A percentile compares a stretch with the other conserved stretches of the same genome.
Evolutionary conservation across 2,888 invertebrate species (phyloP).

Genomic region (Camptogramma bilineatum): DNA sequence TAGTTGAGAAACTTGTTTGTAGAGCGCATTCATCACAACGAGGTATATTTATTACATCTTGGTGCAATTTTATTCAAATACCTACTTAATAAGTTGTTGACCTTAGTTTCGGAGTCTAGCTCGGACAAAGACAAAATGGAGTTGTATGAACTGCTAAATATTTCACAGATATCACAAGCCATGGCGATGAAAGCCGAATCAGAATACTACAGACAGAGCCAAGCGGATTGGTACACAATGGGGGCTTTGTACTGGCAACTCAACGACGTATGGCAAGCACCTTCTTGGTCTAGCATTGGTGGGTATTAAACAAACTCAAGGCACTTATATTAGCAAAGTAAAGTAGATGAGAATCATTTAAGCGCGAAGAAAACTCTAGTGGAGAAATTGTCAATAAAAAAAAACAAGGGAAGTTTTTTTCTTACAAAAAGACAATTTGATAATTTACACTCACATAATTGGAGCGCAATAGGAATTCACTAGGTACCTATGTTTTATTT

Average conservation of each 20-base stretch:
- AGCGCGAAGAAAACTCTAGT: too few relatives aligned
- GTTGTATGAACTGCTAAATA: not conserved
- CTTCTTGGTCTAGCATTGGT: slow-evolving; percentile 97
- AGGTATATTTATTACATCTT: not conserved
- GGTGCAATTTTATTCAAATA: not conserved
- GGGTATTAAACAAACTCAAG: not conserved
- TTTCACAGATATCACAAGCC: slow-evolving; percentile 92
- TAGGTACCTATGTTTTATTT: not conserved
- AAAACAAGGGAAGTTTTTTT: too few relatives aligned
- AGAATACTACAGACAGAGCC: slow-evolving; percentile 91
- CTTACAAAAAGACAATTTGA: too few relatives aligned
- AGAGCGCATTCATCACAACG: not conserved
- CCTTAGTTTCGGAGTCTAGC: too few relatives aligned
- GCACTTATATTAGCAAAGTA: too few relatives aligned
- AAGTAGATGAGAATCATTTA: too few relatives aligned
- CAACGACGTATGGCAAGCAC: slow-evolving; percentile 99
- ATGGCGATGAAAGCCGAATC: slow-evolving; percentile 94
- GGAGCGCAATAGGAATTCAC: too few relatives aligned
- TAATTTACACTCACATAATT: too few relatives aligned
- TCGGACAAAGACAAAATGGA: not conserved
- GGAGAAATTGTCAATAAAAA: too few relatives aligned
- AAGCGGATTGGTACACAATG: slow-evolving; percentile 90
- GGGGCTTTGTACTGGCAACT: slow-evolving; percentile 99
- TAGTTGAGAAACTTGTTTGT: not conserved
- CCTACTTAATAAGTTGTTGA: not conserved